These are phyloP conservation scores for Silurus lanzhouensis DNA, from an alignment of 2,797 vertebrate species.

Conservation along the genomic window DNA sequence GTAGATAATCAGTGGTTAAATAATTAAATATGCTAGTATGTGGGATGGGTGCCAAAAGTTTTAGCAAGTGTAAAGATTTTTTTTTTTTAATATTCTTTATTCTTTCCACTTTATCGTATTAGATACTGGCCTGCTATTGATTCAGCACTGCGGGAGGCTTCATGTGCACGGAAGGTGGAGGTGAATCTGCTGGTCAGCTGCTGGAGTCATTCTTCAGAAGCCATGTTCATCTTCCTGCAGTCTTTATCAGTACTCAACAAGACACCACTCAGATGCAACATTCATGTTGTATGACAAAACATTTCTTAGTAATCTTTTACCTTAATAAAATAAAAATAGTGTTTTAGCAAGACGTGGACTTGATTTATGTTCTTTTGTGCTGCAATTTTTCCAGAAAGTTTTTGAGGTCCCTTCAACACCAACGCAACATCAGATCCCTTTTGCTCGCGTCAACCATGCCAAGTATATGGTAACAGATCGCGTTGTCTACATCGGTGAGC, in stretches of 20 bases:
- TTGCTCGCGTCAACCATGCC: slow-evolving; percentile 78
- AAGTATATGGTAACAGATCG: slow-evolving; percentile 84
- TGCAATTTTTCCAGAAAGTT: slow-evolving; percentile 68
- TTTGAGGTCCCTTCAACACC: slow-evolving; percentile 72
- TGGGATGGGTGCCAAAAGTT: neutral
- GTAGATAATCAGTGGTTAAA: neutral
- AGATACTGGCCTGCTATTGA: slow-evolving; percentile 81
- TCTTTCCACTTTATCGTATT: neutral
- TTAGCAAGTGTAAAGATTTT: neutral
- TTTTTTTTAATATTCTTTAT: neutral
- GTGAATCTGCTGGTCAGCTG: slow-evolving; percentile 78
- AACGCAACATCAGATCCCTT: slow-evolving; percentile 72
- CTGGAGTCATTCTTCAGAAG: slow-evolving; percentile 71
- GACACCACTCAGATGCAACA: slow-evolving; percentile 66
- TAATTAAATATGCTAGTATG: neutral
- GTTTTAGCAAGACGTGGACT: neutral
- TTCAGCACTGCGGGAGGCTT: slow-evolving; percentile 67
- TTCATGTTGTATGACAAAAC: slow-evolving; percentile 67
- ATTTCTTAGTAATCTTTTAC: neutral
- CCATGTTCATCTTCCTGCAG: slow-evolving; percentile 80
- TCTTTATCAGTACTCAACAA: slow-evolving; percentile 72
- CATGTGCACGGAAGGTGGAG: slow-evolving; percentile 68
- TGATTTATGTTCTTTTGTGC: neutral
- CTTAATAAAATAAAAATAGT: too few species aligned
- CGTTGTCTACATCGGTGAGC: slow-evolving; percentile 78